Base-by-base conservation (phyloP, 2,113 vertebrate species). In the Perccottus glenii region DNA sequence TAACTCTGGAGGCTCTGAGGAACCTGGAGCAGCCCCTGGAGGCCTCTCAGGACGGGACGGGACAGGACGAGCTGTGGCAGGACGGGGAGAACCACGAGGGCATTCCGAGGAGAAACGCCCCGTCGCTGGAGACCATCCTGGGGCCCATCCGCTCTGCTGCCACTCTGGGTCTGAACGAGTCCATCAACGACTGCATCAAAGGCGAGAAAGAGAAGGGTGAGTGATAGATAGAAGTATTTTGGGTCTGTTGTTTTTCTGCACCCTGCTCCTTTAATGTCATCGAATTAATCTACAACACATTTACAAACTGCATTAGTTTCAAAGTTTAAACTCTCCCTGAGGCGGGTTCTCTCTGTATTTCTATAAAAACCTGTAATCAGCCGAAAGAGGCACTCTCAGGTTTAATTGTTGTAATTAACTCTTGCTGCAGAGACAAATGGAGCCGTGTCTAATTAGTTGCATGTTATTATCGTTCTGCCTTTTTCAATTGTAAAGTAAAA, bases 61-160 rank as follows among this genome's bases (percentile, higher is more conserved):
- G 5, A 0, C 10, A 4, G 56, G 52, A 32, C 49, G 64, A 1
- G 64, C 70, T 73, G 40, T 65, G 45, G 3, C 50, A 79, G 83
- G 80, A 64, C 45, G 68, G 45, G 9, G 38, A 12, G 0, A 2
- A 46, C 4, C 35, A 64, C 44, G 67, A 38, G 11, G 40, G 12
- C 0, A 3, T 55, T 4, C 42, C 50, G 0, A 73, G 64, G 47
- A 15, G 75, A 14, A 60, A 87, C 85, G 78, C 91, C 81, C 64
- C 94, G 15, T 0, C 95, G 1, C 81, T 99, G 80, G 94, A 91
- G 43, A 93, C 93, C 73, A 91, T 99, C 75, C 91, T 99, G 0
- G 98, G 97, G 0, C 92, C 93, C 0, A 92, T 98, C 72, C 95
- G 96, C 44, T 95, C 98, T 0, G 94, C 96, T 0, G 94, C 96